Base-by-base conservation (phyloP, 2,797 vertebrate genomes). In the Dryobates pubescens region DNA sequence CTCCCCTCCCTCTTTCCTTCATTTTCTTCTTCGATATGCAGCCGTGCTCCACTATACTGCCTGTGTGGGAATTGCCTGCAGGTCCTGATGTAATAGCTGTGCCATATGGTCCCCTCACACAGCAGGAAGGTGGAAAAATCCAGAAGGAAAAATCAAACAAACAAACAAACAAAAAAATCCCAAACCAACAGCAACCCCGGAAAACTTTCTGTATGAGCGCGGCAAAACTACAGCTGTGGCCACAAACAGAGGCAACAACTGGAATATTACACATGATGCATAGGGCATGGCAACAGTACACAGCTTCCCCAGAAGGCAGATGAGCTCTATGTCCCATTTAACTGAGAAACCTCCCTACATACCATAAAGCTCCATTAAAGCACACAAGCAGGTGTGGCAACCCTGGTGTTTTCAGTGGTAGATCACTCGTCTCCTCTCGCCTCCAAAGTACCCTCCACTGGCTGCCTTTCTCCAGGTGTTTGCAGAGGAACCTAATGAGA, bases 251-350 rank as follows among this genome's bases (percentile, higher is more conserved):
- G 91, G 88, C 63, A 90, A 90, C 92, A 94, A 95, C 94, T 93
- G 93, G 89, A 95, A 86, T 95, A 89, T 92, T 93, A 17, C 1
- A 0, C 12, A 13, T 82, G 65, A 83, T 83, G 84, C 88, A 77
- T 54, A 57, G 89, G 69, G 79, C 90, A 87, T 61, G 1, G 91
- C 86, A 88, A 47, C 65, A 14, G 91, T 72, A 63, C 65, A 53
- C 29, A 34, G 47, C 81, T 88, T 90, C 81, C 87, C 85, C 63
- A 75, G 93, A 96, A 94, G 69, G 89, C 94, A 83, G 94, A 90
- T 77, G 91, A 93, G 83, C 41, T 93, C 95, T 94, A 92, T 86
- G 90, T 96, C 58, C 93, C 81, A 91, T 92, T 94, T 81, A 93
- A 86, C 94, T 41, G 89, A 96, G 94, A 91, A 92, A 24, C 76